Conservation (phyloP, 2,888 invertebrate species). For the Ophonus ardosiacus region DNA sequence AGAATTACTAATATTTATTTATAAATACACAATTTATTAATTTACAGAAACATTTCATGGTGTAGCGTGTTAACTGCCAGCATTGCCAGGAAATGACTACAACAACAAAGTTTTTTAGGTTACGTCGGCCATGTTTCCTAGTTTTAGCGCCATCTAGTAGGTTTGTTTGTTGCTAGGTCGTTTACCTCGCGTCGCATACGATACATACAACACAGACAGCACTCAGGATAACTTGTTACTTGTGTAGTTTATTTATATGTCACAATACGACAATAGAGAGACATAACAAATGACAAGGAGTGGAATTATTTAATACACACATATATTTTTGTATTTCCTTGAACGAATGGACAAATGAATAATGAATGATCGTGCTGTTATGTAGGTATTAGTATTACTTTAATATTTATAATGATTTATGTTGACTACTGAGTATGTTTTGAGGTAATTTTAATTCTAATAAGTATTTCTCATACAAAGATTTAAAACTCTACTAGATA, state of each 20-base stretch:
- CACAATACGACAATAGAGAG: conserved; percentile 4
- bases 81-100: neutral
- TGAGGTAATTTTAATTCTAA: too few relatives aligned
- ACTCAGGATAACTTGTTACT: conserved; percentile 6
- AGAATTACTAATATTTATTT: too few relatives aligned
- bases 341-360: too few relatives aligned
- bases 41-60: too few relatives aligned
- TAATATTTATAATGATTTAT: too few relatives aligned
- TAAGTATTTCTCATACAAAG: too few relatives aligned
- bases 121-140: neutral
- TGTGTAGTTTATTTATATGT: conserved; percentile 20
- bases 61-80: neutral
- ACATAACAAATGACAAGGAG: neutral
- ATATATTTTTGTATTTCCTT: neutral
- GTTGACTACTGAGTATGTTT: too few relatives aligned
- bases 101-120: conserved; percentile 1
- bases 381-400: too few relatives aligned
- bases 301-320: neutral
- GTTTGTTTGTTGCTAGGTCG: conserved; percentile 22
- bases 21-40: too few relatives aligned
- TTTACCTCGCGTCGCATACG: conserved; percentile 12
- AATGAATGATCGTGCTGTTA: neutral
- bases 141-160: neutral
- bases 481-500: too few relatives aligned
- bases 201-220: neutral